Base-by-base conservation (phyloP, 2,888 invertebrate species). In the Drosophila cracens region DNA sequence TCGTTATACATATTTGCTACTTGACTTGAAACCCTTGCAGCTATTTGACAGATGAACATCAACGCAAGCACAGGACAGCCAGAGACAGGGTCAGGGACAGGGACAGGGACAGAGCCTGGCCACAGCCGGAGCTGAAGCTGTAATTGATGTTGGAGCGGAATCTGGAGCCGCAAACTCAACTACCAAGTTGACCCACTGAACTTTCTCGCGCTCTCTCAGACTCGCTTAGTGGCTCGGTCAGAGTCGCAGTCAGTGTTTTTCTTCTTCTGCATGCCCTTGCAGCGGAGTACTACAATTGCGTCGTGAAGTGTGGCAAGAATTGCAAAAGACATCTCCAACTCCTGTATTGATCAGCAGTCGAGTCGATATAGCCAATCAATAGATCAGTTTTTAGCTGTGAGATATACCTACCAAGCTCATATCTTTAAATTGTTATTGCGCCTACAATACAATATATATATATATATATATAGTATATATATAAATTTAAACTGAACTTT, bases 121-220 rank as follows among this genome's bases (percentile, higher is more conserved):
- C 43, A 43, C 43, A 21, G 34, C 49, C 36, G 46, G 21, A 48
- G 63, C 48, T 11, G 36, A 7, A 48, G 25, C 48, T 21, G 36
- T 31, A 51, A 46, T 46, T 46, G 25, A 16, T 46, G 53, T 40
- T 27, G 29, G 34, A 59, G 51, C 33, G 16, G n/a, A 25, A 34
- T 52, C 36, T 43, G 34, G 18, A 61, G 53, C 52, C 60, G 43
- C 31, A 70, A 54, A 4, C 57, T n/a, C 8, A 52, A 46, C 62
- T 40, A 58, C 46, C 62, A 59, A 43, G 38, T 75, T 79, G 78
- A 79, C 78, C 79, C 79, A 79, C 67, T 79, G 79, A 79, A 79
- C 78, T 79, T 71, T 79, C 75, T 68, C 79, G 75, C 70, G 75
- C 77, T 78, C 77, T 68, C 66, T 36, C 46, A 40, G 69, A 54